A percentile compares a stretch with the other conserved stretches of the same genome.
phyloP scores from a whole-genome alignment of 2,888 invertebrate species.

The Helicoverpa assulta region DNA sequence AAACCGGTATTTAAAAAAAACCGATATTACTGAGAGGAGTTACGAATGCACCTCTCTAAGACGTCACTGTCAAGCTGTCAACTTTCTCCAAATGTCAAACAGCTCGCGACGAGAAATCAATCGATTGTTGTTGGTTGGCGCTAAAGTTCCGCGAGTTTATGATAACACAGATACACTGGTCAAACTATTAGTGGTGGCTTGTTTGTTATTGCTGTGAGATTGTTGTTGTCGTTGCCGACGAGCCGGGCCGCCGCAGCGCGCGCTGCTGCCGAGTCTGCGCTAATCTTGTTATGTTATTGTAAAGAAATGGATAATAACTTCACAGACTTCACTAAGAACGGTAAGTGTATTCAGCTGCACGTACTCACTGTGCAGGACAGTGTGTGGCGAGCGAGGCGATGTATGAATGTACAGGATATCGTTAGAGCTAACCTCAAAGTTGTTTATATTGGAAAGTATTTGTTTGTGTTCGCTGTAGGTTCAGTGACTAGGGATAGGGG shows the following conservation, averaged over 20 bases:
- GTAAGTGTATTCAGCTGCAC: conserved; percentile 20
- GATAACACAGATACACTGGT: background rate
- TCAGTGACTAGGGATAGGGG: too few relatives aligned
- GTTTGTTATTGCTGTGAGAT: background rate
- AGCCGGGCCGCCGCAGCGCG: conserved; percentile 23
- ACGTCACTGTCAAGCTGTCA: too few relatives aligned
- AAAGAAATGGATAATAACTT: conserved; percentile 37
- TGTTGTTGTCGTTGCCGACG: background rate
- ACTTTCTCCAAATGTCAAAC: too few relatives aligned
- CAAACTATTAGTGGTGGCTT: conserved; percentile 17
- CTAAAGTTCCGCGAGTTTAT: background rate
- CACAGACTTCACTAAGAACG: conserved; percentile 33
- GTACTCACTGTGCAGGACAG: background rate
- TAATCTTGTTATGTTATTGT: conserved; percentile 18
- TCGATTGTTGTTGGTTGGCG: background rate
- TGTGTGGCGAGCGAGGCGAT: too few relatives aligned
- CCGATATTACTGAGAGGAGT: too few relatives aligned
- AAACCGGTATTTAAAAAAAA: too few relatives aligned
- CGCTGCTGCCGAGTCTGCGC: background rate
- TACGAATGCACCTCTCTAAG: too few relatives aligned
- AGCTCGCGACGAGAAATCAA: background rate
- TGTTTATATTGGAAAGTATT: background rate
- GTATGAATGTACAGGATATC: background rate
- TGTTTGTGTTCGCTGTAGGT: background rate
- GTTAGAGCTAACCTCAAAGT: background rate